Base-by-base conservation (phyloP, 1,140 invertebrate genomes). In the Lordiphosa clarofinis region DNA sequence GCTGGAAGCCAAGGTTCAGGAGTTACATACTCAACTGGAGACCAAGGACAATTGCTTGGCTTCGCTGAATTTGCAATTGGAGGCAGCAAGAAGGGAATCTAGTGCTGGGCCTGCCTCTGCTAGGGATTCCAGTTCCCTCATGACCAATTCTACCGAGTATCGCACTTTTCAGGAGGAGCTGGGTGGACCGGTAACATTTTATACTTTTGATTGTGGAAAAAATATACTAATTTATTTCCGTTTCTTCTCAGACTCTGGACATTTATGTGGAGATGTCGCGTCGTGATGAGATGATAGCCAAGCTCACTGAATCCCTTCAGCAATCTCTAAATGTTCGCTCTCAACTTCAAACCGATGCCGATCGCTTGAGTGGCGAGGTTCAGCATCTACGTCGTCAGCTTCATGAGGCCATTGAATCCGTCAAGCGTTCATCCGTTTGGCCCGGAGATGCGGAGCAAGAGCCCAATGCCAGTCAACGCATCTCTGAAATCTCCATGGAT, bases 281-380 rank as follows among this genome's bases (percentile, higher is more conserved):
- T 21, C 91, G 91, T 46, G 90, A 92, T 62, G 90, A 91, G 58
- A 88, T 92, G 72, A 91, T 95, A 37, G 89, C 91, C 52, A 90
- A 93, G 78, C 88, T 94, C 4, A 91, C 89, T 33, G 89, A 93
- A 53, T 92, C 91, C 13, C 88, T 94, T 56, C 90, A 92, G 72
- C 91, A 92, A 58, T 91, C 91, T 1, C 87, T 92, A 7, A 79
- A 87, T 1, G 91, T 94, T 40, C 89, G 91, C 15, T 90, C 92
- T 35, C 89, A 92, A 33, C 87, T 94, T 5, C 91, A 91, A 71
- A 69, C 79, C 31, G 92, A 94, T 39, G 90, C 93, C 24, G 90
- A 92, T 1, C 88, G 91, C 39, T 91, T 94, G 1, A 91, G 90
- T 43, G 89, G 90, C 1, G 93, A 94, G 74, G 91, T 94, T 11